Percentiles rank a stretch among this genome's conserved stretches.
These are phyloP conservation scores for Caenorhabditis macrosperma DNA, from an alignment of 2,888 invertebrate genomes.

Conservation along the genomic window DNA sequence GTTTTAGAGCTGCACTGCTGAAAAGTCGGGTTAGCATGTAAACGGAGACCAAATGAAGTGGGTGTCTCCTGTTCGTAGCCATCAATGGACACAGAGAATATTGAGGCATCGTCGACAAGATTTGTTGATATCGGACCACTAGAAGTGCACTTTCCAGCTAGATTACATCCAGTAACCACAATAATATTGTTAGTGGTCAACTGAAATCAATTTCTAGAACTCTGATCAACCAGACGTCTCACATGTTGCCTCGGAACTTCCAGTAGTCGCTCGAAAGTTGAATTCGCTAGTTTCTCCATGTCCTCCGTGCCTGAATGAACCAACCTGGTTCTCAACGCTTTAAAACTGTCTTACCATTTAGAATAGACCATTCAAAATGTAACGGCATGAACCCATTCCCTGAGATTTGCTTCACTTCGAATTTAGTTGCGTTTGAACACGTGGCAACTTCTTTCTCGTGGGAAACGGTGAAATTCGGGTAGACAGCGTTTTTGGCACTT, in stretches of 20 bases:
- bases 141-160: slow-evolving; percentile 58
- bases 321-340: neutral
- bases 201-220: slow-evolving; percentile 15
- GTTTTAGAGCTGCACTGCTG: slow-evolving; percentile 48
- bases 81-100: slow-evolving; percentile 53
- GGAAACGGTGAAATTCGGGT: slow-evolving; percentile 58
- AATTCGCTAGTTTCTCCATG: slow-evolving; percentile 27
- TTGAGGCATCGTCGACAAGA: slow-evolving; percentile 40
- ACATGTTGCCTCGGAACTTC: slow-evolving; percentile 49
- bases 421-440: slow-evolving; percentile 45
- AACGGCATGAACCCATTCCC: slow-evolving; percentile 56
- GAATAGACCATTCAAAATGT: slow-evolving; percentile 52
- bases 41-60: slow-evolving; percentile 45
- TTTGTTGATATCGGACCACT: slow-evolving; percentile 33
- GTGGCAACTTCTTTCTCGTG: slow-evolving; percentile 52
- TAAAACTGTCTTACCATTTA: no score
- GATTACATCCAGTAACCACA: slow-evolving; percentile 56
- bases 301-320: slow-evolving; percentile 27
- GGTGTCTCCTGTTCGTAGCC: slow-evolving; percentile 53
- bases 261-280: slow-evolving; percentile 40
- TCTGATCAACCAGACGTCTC: neutral
- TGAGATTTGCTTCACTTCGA: slow-evolving; percentile 59
- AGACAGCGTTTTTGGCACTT: slow-evolving; percentile 47
- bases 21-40: slow-evolving; percentile 53
- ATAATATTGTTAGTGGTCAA: slow-evolving; percentile 29